These are phyloP conservation scores for Charina bottae DNA, from an alignment of 2,113 vertebrate genomes.

Conservation along the genomic window DNA sequence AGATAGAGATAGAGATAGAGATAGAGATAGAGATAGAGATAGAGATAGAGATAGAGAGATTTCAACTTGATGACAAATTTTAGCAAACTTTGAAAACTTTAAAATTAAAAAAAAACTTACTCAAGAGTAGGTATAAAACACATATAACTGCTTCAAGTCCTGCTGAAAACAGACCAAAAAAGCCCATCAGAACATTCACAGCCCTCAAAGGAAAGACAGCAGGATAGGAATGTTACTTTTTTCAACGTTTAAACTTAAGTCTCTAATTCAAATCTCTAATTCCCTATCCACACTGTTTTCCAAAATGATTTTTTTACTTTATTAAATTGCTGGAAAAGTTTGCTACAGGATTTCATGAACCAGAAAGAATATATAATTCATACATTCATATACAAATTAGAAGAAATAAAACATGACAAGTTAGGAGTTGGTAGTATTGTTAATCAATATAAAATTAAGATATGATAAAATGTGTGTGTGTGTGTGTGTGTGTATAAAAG, in stretches of 20 bases:
- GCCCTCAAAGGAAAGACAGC: neutral
- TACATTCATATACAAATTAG: constrained; percentile 17
- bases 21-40: too few species aligned
- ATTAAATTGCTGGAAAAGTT: neutral
- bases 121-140: neutral
- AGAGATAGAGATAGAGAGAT: too few species aligned
- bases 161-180: neutral
- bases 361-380: constrained; percentile 18
- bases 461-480: too few species aligned
- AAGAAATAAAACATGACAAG: neutral
- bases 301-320: neutral
- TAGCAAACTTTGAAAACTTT: neutral
- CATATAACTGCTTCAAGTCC: neutral
- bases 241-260: neutral
- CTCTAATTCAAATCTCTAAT: too few species aligned
- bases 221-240: neutral
- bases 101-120: neutral
- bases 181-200: neutral
- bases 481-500: too few species aligned
- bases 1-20: neutral
- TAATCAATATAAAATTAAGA: too few species aligned
- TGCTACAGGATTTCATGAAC: neutral
- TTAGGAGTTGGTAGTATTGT: neutral
- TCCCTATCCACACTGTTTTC: neutral
- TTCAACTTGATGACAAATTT: neutral